phyloP scores from a whole-genome alignment of 1,140 invertebrate species.

The Drosophila bipectinata region DNA sequence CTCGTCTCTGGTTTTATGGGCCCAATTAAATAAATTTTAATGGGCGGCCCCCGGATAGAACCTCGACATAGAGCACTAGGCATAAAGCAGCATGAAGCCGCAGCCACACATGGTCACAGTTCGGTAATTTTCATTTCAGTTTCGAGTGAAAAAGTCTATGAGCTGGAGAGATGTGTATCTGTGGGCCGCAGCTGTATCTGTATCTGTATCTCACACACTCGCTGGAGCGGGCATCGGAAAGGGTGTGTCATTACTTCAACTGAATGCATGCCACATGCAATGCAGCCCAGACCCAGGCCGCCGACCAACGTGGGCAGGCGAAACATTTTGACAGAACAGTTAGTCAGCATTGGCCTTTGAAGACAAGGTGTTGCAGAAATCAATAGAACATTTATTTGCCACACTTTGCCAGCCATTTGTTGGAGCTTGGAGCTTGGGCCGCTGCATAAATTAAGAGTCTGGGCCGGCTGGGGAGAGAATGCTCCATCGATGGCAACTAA shows the following conservation, averaged over 20 bases:
- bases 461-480: conserved; percentile 36
- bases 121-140: conserved; percentile 75
- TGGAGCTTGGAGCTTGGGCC: conserved; percentile 32
- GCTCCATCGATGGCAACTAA: conserved; percentile 67
- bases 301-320: conserved; percentile 64
- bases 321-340: conserved; percentile 77
- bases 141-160: conserved; percentile 64
- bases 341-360: conserved; percentile 66
- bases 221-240: conserved; percentile 55
- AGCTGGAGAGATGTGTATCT: conserved; percentile 67
- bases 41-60: conserved; percentile 19
- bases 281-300: conserved; percentile 8
- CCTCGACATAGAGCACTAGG: conserved; percentile 41
- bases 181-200: conserved; percentile 4
- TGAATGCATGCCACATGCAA: conserved; percentile 78
- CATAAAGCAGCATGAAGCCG: conserved; percentile 56
- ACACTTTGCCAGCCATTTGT: conserved; percentile 71
- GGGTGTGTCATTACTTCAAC: conserved; percentile 80
- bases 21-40: conserved; percentile 62
- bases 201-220: conserved; percentile 34
- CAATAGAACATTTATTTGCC: conserved; percentile 77
- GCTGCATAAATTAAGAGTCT: conserved; percentile 68
- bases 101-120: conserved; percentile 75
- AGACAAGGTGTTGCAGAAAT: conserved; percentile 77
- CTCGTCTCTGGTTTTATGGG: conserved; percentile 42